Evolutionary conservation across 2,113 vertebrate species (phyloP), one percentile per base, ranked within the genome.

Genomic region (Stigmatopora argus): DNA sequence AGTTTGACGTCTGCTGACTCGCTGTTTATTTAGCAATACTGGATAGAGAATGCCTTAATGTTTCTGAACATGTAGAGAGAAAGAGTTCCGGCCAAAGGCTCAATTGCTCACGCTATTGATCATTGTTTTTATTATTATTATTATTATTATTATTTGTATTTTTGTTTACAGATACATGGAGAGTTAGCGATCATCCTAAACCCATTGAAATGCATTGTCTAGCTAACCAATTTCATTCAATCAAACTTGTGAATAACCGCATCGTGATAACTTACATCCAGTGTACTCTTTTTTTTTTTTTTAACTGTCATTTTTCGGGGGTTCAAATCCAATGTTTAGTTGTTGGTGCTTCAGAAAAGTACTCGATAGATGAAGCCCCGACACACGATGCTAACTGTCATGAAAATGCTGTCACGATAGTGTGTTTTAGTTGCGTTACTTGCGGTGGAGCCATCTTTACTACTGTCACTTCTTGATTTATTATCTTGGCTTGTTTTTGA

Each of bases 11-110:
- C 70, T 46, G 52, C 69, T 64, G 69, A 70, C 71, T 85, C 70
- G 81, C 62, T 74, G 72, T 86, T 87, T 65, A 84, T 84, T 89
- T 90, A 89, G 86, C 86, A 88, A 88, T 88, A 90, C 85, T 87
- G 86, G 78, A 81, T 86, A 85, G 86, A 84, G 70, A 70, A 87
- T 89, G 88, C 88, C 88, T 90, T 90, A 90, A 90, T 73, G 65
- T 83, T 69, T 66, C 57, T 86, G 74, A 78, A 80, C 72, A 68
- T 46, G 75, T 67, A 72, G 78, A 82, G 67, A 21, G 70, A 75
- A 63, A 41, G 38, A 60, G 47, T 31, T 1, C 6, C 78, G 85
- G 81, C 75, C 70, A 38, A 53, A 77, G 75, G 76, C 82, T 72
- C 14, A 10, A 55, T 58, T 71, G 64, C 62, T 79, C 52, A 82